Evolutionary conservation across 2,888 invertebrate genomes (phyloP).

Genomic region (Ophraella communa): DNA sequence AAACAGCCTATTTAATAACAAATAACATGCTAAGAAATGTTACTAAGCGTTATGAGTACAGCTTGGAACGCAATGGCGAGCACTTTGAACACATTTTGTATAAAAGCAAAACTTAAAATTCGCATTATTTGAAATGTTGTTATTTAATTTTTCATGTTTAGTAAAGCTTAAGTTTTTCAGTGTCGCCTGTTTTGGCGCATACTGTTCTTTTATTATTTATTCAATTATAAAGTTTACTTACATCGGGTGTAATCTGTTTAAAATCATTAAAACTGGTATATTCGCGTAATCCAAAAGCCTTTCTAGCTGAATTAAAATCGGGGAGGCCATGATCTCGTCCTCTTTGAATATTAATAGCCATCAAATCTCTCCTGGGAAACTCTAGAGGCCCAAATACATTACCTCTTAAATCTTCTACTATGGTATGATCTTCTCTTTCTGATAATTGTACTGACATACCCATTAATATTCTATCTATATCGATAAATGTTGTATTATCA

Average conservation of each 20-base stretch:
- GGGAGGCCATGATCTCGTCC: conserved; percentile 66
- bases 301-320: conserved; percentile 67
- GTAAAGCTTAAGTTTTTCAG: too few species aligned
- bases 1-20: too few species aligned
- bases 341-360: conserved; percentile 67
- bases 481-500: conserved; percentile 48
- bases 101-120: too few species aligned
- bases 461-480: conserved; percentile 63
- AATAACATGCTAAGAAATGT: too few species aligned
- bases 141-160: too few species aligned
- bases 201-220: too few species aligned
- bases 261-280: conserved; percentile 47
- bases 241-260: conserved; percentile 17
- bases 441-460: conserved; percentile 64
- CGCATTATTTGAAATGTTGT: too few species aligned
- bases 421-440: conserved; percentile 64
- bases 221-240: too few species aligned
- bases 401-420: conserved; percentile 66
- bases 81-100: too few species aligned
- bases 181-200: too few species aligned
- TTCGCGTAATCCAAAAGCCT: conserved; percentile 56
- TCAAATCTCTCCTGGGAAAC: conserved; percentile 65
- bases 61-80: too few species aligned
- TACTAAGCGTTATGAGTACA: too few species aligned
- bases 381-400: conserved; percentile 66